Base-by-base conservation (phyloP, 2,888 invertebrate genomes). In the Aradus depressus region DNA sequence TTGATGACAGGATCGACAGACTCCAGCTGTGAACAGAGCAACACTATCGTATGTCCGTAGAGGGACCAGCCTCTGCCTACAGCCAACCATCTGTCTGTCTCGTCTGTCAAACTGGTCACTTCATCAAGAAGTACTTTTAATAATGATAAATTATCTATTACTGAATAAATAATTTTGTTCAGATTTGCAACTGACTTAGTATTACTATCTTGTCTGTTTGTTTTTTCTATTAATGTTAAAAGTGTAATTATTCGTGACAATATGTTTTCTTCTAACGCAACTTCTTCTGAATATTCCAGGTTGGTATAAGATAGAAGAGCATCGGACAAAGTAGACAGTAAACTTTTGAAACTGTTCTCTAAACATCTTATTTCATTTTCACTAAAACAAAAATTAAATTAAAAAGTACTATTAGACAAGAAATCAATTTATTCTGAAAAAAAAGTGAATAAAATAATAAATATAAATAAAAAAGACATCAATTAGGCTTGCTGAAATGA, bases 1-100 rank as follows among this genome's bases (percentile, higher is more conserved):
- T 89, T 89, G 52, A 83, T 79, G 0, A 87, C 79, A 0, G 91
- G 90, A 71, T 95, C 95, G 4, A 92, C 81, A 1, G 77, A 67
- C 16, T 81, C 81, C 10, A 82, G 70, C 64, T 77, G 75, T 0
- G 77, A 72, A 62, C 79, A 73, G 3, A 82, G 64, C 58, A 72
- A 69, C 0, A 75, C 64, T 60, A 78, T 75, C 1, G 79, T 58
- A 18, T 75, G 65, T 58, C 79, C 79, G 3, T 76, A 66, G 18
- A 72, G 60, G 41, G 71, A 58, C 50, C 62, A 65, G 25, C 57
- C 51, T 28, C 57, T 43, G 6, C 62, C 63, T 16, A 59, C 23
- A 6, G 37, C 14, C 19, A 58, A 19, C 57, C 56, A 59, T 23
- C 37, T 51, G 28, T 55, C 50, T 16, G 25, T 14, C 5, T 44